Evolutionary conservation across 2,797 vertebrate genomes (phyloP), one percentile per base, ranked within the genome.

Genomic region (Nannoperca australis): DNA sequence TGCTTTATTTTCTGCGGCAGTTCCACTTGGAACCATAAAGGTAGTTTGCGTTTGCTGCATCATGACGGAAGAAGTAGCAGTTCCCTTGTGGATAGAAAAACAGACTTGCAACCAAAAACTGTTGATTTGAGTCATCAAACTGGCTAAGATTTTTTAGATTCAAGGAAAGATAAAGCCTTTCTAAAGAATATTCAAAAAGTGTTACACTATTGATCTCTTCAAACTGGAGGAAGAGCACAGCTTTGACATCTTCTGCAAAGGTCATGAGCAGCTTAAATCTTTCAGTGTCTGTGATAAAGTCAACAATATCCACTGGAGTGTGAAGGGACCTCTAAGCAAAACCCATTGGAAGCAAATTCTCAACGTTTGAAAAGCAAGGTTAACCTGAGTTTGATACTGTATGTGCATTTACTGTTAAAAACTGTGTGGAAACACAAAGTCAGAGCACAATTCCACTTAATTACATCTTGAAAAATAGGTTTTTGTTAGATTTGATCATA

Each of bases 211-310:
- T 63, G 49, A 72, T 73, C 15, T 51, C 27, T 51, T 63, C 14
- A 61, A 45, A 84, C n/a, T 58, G 53, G 50, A 40, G 45, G 40
- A 60, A 11, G 49, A 69, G n/a, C 50, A 70, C 5, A 38, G 40
- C 27, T 62, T 40, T 59, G 54, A 63, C 70, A 65, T 59, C 15
- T 38, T 63, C 55, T 62, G 55, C 30, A 79, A 83, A 79, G 61
- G 74, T 82, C 71, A 84, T 20, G 49, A 76, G 66, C 50, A 32
- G 45, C 56, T 73, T 80, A 44, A 79, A 75, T 68, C 17, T 27
- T 79, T 76, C 55, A 70, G 12, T 14, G 50, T 70, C 62, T 51
- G 59, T 38, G 24, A 62, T 64, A 14, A 70, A 75, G 61, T 44
- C 50, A 65, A 62, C 56, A 54, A 45, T 47, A 56, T 62, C 63